phyloP scores from a whole-genome alignment of 2,888 invertebrate genomes.

The Drosophila kanekoi region DNA sequence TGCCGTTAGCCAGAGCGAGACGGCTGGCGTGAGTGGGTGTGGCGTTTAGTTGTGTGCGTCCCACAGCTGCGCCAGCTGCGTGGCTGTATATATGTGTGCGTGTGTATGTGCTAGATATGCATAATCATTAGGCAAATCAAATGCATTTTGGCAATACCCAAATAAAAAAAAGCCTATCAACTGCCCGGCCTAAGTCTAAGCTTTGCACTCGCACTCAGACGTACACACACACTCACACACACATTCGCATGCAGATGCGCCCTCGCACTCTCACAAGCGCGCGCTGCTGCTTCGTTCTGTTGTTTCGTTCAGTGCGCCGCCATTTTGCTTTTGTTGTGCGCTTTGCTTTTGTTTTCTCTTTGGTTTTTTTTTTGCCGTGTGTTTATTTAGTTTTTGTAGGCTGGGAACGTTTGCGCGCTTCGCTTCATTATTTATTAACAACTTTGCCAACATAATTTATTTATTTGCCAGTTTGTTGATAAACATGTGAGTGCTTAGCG shows the following conservation, averaged over 20 bases:
- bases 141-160: conserved; percentile 58
- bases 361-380: conserved; percentile 21
- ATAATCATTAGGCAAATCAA: conserved; percentile 58
- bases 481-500: conserved; percentile 60
- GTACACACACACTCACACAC: not conserved
- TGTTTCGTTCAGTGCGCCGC: conserved; percentile 40
- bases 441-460: conserved; percentile 71
- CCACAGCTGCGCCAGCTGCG: not conserved
- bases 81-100: conserved; percentile 9
- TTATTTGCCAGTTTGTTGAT: conserved; percentile 74
- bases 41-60: conserved; percentile 31
- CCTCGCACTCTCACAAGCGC: not conserved
- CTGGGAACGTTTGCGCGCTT: conserved; percentile 25
- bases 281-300: conserved; percentile 4
- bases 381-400: conserved; percentile 28
- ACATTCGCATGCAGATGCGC: conserved; percentile 3
- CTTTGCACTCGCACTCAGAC: conserved; percentile 10
- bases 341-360: conserved; percentile 19
- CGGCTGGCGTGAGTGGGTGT: conserved; percentile 43
- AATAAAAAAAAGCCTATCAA: conserved; percentile 32
- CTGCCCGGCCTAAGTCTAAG: conserved; percentile 33
- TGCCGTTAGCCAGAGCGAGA: conserved; percentile 42
- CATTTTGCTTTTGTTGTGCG: conserved; percentile 46
- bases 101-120: conserved; percentile 33
- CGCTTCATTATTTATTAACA: conserved; percentile 66